A percentile compares a stretch with the other conserved stretches of the same genome.
These are phyloP conservation scores for Itoplectis maculator DNA, from an alignment of 2,888 invertebrate genomes.

Conservation along the genomic window DNA sequence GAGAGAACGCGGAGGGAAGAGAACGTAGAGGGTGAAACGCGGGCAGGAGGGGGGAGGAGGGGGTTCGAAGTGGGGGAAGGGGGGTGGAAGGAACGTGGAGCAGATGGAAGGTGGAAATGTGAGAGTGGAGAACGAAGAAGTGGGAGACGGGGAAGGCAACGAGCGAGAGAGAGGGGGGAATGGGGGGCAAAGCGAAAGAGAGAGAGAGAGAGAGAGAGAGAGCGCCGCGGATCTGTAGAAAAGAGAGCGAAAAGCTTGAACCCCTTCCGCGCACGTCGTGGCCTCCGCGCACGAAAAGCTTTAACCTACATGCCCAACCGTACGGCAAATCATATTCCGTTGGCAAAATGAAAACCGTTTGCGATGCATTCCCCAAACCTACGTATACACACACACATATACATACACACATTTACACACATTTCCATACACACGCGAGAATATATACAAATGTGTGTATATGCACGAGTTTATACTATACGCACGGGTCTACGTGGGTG, in stretches of 20 bases:
- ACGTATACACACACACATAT: constrained; percentile 18
- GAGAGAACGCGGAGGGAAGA: constrained; percentile 41
- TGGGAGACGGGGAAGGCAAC: constrained; percentile 47
- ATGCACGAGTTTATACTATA: background rate
- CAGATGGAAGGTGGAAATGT: constrained; percentile 61
- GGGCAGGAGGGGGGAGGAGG: constrained; percentile 12
- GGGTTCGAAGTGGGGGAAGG: no score
- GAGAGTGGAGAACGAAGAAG: constrained; percentile 48
- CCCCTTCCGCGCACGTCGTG: constrained; percentile 11
- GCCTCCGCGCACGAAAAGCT: constrained; percentile 57
- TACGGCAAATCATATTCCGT: constrained; percentile 79
- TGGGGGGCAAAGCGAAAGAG: constrained; percentile 24
- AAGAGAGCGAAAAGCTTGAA: constrained; percentile 52
- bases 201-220: constrained; percentile 28
- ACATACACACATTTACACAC: background rate
- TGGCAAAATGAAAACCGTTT: constrained; percentile 77
- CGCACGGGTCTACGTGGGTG: background rate
- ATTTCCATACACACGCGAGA: background rate
- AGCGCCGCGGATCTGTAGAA: constrained; percentile 49
- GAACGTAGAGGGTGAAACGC: constrained; percentile 57
- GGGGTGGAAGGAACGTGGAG: constrained; percentile 49
- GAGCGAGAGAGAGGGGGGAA: no score
- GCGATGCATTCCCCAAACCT: constrained; percentile 69
- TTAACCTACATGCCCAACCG: constrained; percentile 78
- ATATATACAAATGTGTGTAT: no score